These are phyloP conservation scores for Pomacea maculata DNA, from an alignment of 1,140 invertebrate species.

Conservation along the genomic window DNA sequence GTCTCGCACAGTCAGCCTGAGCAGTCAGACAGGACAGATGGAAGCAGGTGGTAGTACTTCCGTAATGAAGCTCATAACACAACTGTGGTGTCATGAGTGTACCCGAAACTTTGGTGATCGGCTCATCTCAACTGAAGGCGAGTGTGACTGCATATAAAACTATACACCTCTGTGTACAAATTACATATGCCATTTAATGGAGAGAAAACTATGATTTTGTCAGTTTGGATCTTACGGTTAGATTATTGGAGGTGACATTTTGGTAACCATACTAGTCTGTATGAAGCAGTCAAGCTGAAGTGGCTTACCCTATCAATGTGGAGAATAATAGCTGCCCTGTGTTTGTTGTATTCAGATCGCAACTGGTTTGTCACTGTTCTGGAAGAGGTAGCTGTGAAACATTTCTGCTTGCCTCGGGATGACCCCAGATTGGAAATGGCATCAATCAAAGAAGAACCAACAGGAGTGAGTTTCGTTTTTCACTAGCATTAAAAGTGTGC, in stretches of 20 bases:
- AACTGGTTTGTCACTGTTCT: constrained; percentile 53
- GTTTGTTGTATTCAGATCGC: constrained; percentile 42
- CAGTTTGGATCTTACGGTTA: no score
- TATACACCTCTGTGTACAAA: background rate
- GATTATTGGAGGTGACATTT: no score
- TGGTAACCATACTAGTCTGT: no score
- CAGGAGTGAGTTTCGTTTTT: background rate
- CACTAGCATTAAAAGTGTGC: background rate
- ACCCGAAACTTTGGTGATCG: constrained; percentile 61
- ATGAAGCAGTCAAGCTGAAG: no score
- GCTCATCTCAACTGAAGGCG: constrained; percentile 58
- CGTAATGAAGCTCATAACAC: constrained; percentile 62
- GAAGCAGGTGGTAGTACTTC: constrained; percentile 43
- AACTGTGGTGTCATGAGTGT: constrained; percentile 64
- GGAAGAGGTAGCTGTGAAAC: constrained; percentile 51
- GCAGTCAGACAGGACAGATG: constrained; percentile 23
- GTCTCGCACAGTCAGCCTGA: constrained; percentile 32
- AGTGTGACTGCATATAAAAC: constrained; percentile 13
- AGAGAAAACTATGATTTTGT: no score
- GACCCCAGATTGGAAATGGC: constrained; percentile 49
- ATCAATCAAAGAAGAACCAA: constrained; percentile 48
- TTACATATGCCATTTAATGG: no score
- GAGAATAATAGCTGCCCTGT: constrained; percentile 2
- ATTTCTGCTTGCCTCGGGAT: constrained; percentile 57
- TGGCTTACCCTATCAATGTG: no score